A percentile compares a stretch with the other conserved stretches of the same genome.
Evolutionary conservation across 2,888 invertebrate species (phyloP).

Genomic region (Boloria selene): DNA sequence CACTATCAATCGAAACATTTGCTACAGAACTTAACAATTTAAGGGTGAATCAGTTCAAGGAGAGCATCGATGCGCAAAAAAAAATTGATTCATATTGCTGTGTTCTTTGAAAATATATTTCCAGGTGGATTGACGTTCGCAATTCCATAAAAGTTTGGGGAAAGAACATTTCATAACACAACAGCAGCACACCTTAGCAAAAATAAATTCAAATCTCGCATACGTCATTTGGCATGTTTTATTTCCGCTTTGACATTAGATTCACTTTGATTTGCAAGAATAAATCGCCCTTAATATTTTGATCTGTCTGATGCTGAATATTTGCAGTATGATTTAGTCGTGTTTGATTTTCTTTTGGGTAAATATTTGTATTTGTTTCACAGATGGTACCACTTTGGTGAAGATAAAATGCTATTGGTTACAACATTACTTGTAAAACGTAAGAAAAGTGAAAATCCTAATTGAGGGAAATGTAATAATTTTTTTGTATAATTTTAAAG

Average conservation of each 20-base stretch:
- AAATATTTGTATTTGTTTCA: too few species aligned
- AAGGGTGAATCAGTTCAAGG: too few species aligned
- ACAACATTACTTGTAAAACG: too few species aligned
- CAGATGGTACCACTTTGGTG: too few species aligned
- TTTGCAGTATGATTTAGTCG: too few species aligned
- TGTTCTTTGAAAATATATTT: constrained; percentile 3
- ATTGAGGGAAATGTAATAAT: too few species aligned
- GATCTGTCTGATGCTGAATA: not conserved
- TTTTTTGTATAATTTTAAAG: too few species aligned
- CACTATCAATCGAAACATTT: too few species aligned
- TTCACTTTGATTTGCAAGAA: constrained; percentile 27
- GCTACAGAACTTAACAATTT: too few species aligned
- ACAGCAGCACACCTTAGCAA: constrained; percentile 11
- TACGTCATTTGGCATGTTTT: constrained; percentile 41
- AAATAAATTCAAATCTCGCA: constrained; percentile 35
- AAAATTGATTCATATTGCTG: not conserved
- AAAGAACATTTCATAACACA: constrained; percentile 16
- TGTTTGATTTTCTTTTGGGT: too few species aligned
- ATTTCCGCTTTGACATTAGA: constrained; percentile 43
- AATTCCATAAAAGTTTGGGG: constrained; percentile 16
- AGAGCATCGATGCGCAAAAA: not conserved
- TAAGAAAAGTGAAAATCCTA: too few species aligned
- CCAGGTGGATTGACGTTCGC: constrained; percentile 16
- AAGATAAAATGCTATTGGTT: too few species aligned
- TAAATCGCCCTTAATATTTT: constrained; percentile 15